Evolutionary conservation across 1,140 invertebrate genomes (phyloP), one percentile per base, ranked within the genome.

Genomic region (Argopecten irradians): DNA sequence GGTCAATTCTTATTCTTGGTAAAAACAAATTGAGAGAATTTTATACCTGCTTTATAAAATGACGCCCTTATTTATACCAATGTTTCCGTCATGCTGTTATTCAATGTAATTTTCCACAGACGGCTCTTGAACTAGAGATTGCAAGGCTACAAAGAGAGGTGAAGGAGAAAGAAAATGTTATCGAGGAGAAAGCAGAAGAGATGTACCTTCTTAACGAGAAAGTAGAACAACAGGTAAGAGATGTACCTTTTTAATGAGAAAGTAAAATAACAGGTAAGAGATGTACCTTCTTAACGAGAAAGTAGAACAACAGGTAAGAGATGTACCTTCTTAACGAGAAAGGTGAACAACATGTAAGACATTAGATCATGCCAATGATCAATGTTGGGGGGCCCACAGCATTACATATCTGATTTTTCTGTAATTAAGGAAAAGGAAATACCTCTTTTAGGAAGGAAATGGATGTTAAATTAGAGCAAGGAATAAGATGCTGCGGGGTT

Each of bases 151-250:
- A 92, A 86, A 93, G 92, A 87, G 92, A 93, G 36, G 36, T 94
- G 19, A 88, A 91, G 82, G 94, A 94, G 41, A 94, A 93, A 83
- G 90, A 93, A 71, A 94, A 94, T 89, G 90, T 95, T 34, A 92
- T 95, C 9, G 94, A 95, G 28, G 94, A 95, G 89, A 94, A 94
- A 55, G 91, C 92, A 83, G 94, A 95, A 86, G 94, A 94, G 86
- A 88, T 94, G 82, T 94, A 94, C 87, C 91, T 92, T 34, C 87
- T 95, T n/a, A 93, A 92, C 43, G 93, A 95, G 36, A 94, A 95
- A 91, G 41, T 93, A 28, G 94, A 95, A 85, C 89, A 91, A 85
- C 85, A 92, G 89, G 89, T 91, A 88, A 35, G 16, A 5, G n/a
- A 88, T 94, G 82, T 94, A 94, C 87, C 91, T 92, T 34, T 86